Conservation (phyloP, 1,140 invertebrate species). For the Drosophila yakuba region DNA sequence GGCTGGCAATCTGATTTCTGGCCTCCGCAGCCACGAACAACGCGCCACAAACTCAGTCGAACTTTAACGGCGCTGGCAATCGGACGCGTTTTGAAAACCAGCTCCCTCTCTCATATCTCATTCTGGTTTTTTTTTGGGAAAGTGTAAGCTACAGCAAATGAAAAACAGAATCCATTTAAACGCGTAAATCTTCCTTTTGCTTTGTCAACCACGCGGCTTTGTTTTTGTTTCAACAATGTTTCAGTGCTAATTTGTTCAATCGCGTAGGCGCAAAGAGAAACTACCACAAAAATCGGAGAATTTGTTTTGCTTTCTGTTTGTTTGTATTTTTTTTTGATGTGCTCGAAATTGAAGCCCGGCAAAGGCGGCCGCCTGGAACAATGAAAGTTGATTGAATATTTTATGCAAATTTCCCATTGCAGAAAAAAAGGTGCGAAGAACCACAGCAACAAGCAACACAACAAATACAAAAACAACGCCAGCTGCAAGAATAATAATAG, state of each 20-base stretch:
- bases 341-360: slow-evolving; percentile 66
- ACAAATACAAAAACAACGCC: neutral
- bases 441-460: neutral
- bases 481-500: slow-evolving; percentile 13
- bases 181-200: neutral
- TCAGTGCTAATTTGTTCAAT: slow-evolving; percentile 34
- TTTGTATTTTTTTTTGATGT: slow-evolving; percentile 48
- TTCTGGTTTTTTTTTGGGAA: slow-evolving; percentile 10
- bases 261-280: slow-evolving; percentile 54
- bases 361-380: slow-evolving; percentile 44
- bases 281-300: slow-evolving; percentile 31
- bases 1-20: slow-evolving; percentile 3
- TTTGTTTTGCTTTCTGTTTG: slow-evolving; percentile 43
- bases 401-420: slow-evolving; percentile 68
- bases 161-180: neutral
- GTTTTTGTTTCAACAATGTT: neutral
- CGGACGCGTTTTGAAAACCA: slow-evolving; percentile 60
- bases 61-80: slow-evolving; percentile 63
- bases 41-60: slow-evolving; percentile 44
- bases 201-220: neutral
- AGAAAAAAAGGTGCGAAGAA: slow-evolving; percentile 19
- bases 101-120: slow-evolving; percentile 21
- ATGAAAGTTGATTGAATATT: slow-evolving; percentile 69
- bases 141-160: slow-evolving; percentile 12
- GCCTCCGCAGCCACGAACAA: slow-evolving; percentile 7